Percentiles rank a stretch among this genome's conserved stretches.
These are phyloP conservation scores for Heloderma charlesbogerti DNA, from an alignment of 2,113 vertebrate genomes.

Conservation along the genomic window DNA sequence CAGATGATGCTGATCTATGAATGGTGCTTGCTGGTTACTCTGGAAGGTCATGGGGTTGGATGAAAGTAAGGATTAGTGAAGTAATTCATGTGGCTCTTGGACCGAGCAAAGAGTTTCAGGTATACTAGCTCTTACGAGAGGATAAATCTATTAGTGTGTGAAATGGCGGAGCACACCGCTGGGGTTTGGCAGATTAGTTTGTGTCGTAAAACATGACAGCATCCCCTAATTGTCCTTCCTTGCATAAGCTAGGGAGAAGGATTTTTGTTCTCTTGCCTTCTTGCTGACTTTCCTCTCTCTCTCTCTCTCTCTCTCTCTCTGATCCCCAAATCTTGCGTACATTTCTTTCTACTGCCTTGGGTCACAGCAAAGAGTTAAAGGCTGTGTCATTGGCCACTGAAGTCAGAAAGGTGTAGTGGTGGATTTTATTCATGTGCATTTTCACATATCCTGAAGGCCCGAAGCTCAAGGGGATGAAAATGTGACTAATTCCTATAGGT, in stretches of 20 bases:
- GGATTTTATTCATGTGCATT: not conserved
- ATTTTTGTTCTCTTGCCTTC: not conserved
- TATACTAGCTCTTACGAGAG: not conserved
- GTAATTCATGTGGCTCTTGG: not conserved
- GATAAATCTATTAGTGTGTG: not conserved
- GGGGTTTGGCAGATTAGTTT: rapidly evolving
- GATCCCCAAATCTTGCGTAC: not conserved
- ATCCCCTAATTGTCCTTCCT: not conserved
- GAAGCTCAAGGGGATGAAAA: not conserved
- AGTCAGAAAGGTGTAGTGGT: not conserved
- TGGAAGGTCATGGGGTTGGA: not conserved
- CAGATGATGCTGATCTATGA: not conserved
- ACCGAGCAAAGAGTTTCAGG: not conserved
- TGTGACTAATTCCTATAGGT: not conserved
- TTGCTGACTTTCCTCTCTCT: not conserved
- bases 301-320: not conserved
- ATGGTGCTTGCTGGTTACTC: rapidly evolving
- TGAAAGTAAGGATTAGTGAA: not conserved
- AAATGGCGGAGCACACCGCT: not conserved
- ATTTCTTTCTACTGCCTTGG: not conserved
- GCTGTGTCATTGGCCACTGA: not conserved
- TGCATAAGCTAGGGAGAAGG: not conserved
- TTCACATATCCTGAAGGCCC: not conserved
- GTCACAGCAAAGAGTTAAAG: not conserved
- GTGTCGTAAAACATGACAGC: rapidly evolving